These are phyloP conservation scores for Neotragus pygmaeus DNA, from an alignment of 2,113 vertebrate genomes.

Conservation along the genomic window DNA sequence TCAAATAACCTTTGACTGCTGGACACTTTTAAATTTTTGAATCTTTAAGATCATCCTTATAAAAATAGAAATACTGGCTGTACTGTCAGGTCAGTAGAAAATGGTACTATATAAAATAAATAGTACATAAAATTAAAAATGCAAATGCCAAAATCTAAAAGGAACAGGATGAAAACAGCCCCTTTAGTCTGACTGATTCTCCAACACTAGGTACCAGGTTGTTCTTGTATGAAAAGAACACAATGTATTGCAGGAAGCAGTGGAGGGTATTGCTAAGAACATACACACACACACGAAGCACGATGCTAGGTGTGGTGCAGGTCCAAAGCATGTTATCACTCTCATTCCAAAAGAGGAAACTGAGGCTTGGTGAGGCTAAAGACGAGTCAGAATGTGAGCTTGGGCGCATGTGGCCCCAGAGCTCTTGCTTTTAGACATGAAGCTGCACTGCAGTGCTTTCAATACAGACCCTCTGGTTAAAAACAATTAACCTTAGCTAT, in stretches of 20 bases:
- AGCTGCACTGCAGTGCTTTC: background rate
- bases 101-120: background rate
- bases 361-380: background rate
- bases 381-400: background rate
- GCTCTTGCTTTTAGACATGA: background rate
- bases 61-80: background rate
- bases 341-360: background rate
- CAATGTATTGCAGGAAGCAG: accelerated
- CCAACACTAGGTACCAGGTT: background rate
- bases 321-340: no score
- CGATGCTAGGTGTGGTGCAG: accelerated
- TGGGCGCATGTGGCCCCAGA: background rate
- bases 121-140: background rate
- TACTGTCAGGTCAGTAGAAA: background rate
- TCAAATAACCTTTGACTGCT: slow-evolving; percentile 18
- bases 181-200: background rate
- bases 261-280: background rate
- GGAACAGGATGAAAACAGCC: background rate
- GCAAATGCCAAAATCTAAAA: background rate
- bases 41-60: background rate
- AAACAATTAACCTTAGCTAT: background rate
- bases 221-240: background rate
- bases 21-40: background rate
- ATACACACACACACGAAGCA: background rate
- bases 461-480: background rate